These are phyloP conservation scores for Cervus canadensis DNA, from an alignment of 2,113 vertebrate genomes.

Conservation along the genomic window DNA sequence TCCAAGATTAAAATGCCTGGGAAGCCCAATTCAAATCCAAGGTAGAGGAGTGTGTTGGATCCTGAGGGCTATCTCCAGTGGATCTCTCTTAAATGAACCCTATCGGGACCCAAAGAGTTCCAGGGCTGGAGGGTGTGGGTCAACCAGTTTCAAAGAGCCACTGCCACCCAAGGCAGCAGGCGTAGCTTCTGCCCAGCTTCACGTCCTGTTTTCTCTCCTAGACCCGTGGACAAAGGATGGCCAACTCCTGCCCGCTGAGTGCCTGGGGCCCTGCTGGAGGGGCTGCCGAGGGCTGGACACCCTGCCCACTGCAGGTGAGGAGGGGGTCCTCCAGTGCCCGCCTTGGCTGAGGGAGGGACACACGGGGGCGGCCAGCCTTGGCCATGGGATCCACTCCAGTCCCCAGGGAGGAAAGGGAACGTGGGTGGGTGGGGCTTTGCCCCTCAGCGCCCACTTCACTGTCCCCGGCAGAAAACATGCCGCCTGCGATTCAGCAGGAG, in stretches of 20 bases:
- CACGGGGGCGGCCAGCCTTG: rapidly evolving
- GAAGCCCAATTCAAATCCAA: background rate
- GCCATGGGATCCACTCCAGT: background rate
- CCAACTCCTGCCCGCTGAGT: background rate
- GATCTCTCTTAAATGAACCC: background rate
- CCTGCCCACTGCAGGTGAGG: background rate
- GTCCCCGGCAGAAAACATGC: background rate
- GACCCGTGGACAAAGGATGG: background rate
- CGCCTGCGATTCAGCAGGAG: background rate
- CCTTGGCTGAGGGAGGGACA: background rate
- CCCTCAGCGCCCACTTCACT: rapidly evolving
- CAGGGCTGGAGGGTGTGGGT: background rate
- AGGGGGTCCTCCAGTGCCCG: background rate
- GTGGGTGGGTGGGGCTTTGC: background rate
- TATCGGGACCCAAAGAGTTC: background rate
- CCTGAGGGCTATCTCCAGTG: background rate
- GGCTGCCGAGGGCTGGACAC: background rate
- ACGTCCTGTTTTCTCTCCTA: background rate
- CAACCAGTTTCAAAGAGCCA: background rate
- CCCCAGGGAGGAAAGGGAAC: background rate
- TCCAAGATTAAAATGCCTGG: background rate
- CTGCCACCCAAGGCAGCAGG: background rate
- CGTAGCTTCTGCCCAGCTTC: background rate
- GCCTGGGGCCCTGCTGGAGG: background rate
- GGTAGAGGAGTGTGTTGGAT: background rate